Conservation (phyloP, 2,113 vertebrate species). For the Acrocephalus arundinaceus region DNA sequence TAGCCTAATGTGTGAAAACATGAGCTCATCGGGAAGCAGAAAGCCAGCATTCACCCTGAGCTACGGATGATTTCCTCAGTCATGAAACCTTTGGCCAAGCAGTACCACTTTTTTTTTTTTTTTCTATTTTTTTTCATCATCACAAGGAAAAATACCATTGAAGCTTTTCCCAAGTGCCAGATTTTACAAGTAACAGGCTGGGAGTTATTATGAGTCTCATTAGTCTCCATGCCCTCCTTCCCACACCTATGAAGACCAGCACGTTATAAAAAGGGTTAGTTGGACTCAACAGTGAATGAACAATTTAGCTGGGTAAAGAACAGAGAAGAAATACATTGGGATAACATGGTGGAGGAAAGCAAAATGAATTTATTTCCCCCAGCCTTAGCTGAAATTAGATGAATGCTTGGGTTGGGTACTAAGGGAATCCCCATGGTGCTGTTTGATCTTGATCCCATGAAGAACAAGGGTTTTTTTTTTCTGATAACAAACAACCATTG, state of each 20-base stretch:
- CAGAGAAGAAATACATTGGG: neutral
- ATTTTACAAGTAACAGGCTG: neutral
- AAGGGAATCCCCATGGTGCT: neutral
- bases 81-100: neutral
- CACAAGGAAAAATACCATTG: neutral
- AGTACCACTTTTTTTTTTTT: neutral
- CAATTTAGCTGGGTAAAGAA: neutral
- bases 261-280: neutral
- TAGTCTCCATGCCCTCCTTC: neutral
- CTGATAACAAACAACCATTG: neutral
- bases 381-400: neutral
- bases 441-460: neutral
- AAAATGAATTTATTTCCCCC: neutral
- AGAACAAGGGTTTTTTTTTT: neutral
- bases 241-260: neutral
- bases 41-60: neutral
- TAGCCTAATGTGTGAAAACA: neutral
- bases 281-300: neutral
- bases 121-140: neutral
- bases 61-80: neutral
- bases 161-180: neutral
- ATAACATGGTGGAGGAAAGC: neutral
- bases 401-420: neutral
- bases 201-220: neutral
- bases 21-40: neutral